Evolutionary conservation across 2,113 vertebrate genomes (phyloP).

Genomic region (Protobothrops flavoviridis): DNA sequence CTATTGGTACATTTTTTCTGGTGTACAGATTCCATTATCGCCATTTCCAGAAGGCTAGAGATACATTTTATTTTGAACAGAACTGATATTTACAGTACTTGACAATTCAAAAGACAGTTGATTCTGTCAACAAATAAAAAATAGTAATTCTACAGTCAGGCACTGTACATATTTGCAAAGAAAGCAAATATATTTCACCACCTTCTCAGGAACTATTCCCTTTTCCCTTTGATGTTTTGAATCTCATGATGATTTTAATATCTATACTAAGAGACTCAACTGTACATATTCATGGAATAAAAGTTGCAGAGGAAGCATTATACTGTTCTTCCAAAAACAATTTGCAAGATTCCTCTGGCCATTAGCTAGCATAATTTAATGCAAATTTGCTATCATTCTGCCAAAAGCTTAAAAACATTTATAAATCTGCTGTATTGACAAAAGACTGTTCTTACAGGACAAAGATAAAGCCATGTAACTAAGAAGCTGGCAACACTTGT

Average conservation of each 20-base stretch:
- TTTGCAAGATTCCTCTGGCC: not conserved
- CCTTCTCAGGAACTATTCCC: not conserved
- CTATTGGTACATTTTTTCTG: not conserved
- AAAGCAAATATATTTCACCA: constrained; percentile 24
- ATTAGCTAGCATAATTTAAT: not conserved
- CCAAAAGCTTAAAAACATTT: not conserved
- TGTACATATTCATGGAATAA: not conserved
- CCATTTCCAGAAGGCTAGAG: not conserved
- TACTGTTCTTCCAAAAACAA: not conserved
- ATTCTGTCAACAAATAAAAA: constrained; percentile 51
- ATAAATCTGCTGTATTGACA: not conserved
- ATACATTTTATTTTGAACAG: constrained; percentile 65
- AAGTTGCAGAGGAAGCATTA: not conserved
- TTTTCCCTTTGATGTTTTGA: not conserved
- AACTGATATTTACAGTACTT: constrained; percentile 68
- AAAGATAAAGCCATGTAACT: not conserved
- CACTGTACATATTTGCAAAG: constrained; percentile 35
- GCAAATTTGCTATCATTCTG: not conserved
- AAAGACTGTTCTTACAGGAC: not conserved
- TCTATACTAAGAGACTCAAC: not conserved
- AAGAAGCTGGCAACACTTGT: not conserved
- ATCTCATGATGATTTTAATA: not conserved
- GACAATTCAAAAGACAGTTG: constrained; percentile 44
- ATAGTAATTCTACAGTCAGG: constrained; percentile 24
- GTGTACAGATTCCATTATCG: not conserved